Base-by-base conservation (phyloP, 2,797 vertebrate species). In the Bucorvus abyssinicus region DNA sequence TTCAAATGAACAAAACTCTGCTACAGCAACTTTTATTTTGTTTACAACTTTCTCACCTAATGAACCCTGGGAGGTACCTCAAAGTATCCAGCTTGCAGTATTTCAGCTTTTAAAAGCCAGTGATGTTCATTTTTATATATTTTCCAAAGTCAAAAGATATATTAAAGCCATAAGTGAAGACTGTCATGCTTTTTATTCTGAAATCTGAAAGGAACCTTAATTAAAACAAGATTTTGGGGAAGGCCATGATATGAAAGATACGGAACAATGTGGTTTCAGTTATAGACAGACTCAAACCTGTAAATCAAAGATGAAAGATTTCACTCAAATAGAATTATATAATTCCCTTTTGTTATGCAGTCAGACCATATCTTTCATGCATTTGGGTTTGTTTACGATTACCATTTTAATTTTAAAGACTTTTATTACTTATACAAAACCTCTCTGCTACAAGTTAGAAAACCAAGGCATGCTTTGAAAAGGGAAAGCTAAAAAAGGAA, bases 251-350 rank as follows among this genome's bases (percentile, higher is more conserved):
- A 98, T 97, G 97, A 98, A 97, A 98, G 97, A 98, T 98, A 98
- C 87, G 95, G 96, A 94, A 94, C 98, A 98, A 98, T 98, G 57
- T 98, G 97, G 97, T 98, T 98, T 97, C 79, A 97, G 95, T 98
- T 98, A 98, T 88, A 96, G 93, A 56, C 90, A 92, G 98, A 97
- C 97, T 97, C 95, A 92, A 97, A 98, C 98, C 97, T 98, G 97
- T 97, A 98, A 98, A 98, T 98, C 97, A 98, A 97, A 97, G 97
- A 98, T 98, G 97, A 98, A 98, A 98, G 97, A 98, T 98, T 97
- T 98, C 98, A 98, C 98, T 98, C 98, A 98, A 98, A 97, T 98
- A 97, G 98, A 98, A 98, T 98, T 98, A 98, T 98, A 98, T 97
- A 98, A 98, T 98, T 98, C 98, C 96, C 97, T 97, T 98, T 98